Percentiles rank a stretch among this genome's conserved stretches.
Conservation (phyloP, 1,140 invertebrate species). For the Hyles euphorbiae region DNA sequence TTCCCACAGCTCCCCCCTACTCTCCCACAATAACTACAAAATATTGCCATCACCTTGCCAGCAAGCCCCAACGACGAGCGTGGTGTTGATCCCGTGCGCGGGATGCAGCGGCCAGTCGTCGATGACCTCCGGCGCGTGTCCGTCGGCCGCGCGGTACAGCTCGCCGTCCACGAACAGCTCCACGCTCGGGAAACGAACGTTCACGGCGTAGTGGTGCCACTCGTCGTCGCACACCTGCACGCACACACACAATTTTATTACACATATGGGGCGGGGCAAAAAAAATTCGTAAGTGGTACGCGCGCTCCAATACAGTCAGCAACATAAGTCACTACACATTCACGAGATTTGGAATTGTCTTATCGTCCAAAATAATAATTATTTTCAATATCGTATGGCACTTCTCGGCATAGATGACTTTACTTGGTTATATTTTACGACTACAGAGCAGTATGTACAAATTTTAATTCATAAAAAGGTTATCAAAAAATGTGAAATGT, state of each 20-base stretch:
- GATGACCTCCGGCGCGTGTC: conserved; percentile 96
- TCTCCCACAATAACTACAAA: no score
- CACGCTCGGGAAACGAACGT: conserved; percentile 92
- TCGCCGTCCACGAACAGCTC: conserved; percentile 93
- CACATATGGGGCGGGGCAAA: not conserved
- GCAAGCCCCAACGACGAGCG: conserved; percentile 95
- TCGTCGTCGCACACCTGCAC: conserved; percentile 94
- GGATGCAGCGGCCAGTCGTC: conserved; percentile 99
- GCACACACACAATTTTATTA: not conserved
- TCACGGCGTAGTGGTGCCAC: conserved; percentile 98
- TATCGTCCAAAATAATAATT: no score
- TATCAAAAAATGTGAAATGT: no score
- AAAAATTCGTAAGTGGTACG: not conserved
- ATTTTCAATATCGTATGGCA: no score
- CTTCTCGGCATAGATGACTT: no score
- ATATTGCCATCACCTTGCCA: conserved; percentile 86
- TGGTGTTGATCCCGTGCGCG: conserved; percentile 94
- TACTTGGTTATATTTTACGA: no score
- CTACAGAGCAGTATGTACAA: no score
- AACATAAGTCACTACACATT: no score
- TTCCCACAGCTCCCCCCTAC: no score
- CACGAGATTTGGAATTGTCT: not conserved
- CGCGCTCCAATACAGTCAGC: not conserved
- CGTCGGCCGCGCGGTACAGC: conserved; percentile 83
- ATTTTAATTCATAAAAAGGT: no score